Evolutionary conservation across 2,113 vertebrate species (phyloP).

Genomic region (Mesocricetus auratus): DNA sequence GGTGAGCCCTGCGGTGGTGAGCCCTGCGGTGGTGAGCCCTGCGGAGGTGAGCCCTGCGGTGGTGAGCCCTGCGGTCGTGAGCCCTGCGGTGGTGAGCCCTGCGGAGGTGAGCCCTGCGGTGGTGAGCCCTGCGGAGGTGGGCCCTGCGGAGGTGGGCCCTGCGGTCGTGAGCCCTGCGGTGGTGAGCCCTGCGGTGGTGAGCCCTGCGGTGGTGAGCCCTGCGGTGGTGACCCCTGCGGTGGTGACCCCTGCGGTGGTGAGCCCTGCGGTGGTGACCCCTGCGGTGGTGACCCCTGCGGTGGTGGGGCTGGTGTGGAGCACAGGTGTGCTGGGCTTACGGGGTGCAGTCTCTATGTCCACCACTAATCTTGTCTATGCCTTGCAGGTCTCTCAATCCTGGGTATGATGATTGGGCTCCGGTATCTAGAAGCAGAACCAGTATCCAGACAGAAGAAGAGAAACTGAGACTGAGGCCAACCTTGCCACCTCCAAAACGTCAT

Average conservation of each 20-base stretch:
- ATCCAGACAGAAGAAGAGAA: constrained; percentile 93
- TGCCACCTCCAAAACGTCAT: neutral
- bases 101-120: too few species aligned
- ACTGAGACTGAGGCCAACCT: constrained; percentile 90
- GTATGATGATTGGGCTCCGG: constrained; percentile 95
- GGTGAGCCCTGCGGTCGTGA: too few species aligned
- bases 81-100: too few species aligned
- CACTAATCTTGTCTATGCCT: constrained; percentile 18
- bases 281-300: neutral
- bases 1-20: neutral
- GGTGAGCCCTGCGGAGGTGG: too few species aligned
- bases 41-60: neutral
- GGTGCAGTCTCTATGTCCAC: neutral
- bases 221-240: too few species aligned
- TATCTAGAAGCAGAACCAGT: constrained; percentile 91
- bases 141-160: too few species aligned
- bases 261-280: neutral
- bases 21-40: too few species aligned
- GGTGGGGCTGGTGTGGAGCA: neutral
- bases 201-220: neutral
- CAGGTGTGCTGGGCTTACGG: neutral
- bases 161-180: too few species aligned
- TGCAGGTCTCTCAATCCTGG: constrained; percentile 94
- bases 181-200: too few species aligned
- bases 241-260: too few species aligned